These are phyloP conservation scores for Drosophila koepferae DNA, from an alignment of 2,888 invertebrate species.

Conservation along the genomic window DNA sequence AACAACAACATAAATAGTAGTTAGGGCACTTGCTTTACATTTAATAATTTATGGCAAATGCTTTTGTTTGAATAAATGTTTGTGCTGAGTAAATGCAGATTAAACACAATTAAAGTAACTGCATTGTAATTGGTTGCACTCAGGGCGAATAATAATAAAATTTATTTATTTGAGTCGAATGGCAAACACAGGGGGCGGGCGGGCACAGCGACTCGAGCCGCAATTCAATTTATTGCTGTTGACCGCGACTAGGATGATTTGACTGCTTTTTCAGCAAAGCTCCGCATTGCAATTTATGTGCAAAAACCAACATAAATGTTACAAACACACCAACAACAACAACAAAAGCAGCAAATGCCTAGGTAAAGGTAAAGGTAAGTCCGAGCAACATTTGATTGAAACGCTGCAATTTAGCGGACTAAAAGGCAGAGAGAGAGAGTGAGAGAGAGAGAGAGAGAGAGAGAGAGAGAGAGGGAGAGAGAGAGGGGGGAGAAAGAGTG, in stretches of 20 bases:
- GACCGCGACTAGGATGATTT: constrained; percentile 67
- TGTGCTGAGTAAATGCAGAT: constrained; percentile 21
- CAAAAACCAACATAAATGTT: constrained; percentile 54
- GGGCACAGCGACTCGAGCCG: constrained; percentile 13
- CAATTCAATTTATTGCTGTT: constrained; percentile 76
- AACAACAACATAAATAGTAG: not conserved
- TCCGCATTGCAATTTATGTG: constrained; percentile 71
- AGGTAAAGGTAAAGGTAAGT: constrained; percentile 38
- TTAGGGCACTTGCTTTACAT: not conserved
- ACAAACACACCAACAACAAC: constrained; percentile 39
- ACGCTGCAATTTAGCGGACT: constrained; percentile 51
- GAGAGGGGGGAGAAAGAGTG: not conserved
- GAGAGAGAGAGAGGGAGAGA: not conserved
- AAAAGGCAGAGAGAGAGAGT: not conserved
- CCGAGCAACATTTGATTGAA: constrained; percentile 68
- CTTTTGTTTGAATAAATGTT: constrained; percentile 13
- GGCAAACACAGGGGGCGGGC: not conserved
- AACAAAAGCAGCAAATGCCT: constrained; percentile 29
- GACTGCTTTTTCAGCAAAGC: constrained; percentile 20
- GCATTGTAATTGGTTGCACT: constrained; percentile 53
- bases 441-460: not conserved
- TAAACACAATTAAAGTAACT: constrained; percentile 65
- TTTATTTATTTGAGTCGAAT: constrained; percentile 37
- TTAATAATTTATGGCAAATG: not conserved
- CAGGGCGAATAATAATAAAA: constrained; percentile 54